phyloP scores from a whole-genome alignment of 2,113 vertebrate species.

The Scortum barcoo region DNA sequence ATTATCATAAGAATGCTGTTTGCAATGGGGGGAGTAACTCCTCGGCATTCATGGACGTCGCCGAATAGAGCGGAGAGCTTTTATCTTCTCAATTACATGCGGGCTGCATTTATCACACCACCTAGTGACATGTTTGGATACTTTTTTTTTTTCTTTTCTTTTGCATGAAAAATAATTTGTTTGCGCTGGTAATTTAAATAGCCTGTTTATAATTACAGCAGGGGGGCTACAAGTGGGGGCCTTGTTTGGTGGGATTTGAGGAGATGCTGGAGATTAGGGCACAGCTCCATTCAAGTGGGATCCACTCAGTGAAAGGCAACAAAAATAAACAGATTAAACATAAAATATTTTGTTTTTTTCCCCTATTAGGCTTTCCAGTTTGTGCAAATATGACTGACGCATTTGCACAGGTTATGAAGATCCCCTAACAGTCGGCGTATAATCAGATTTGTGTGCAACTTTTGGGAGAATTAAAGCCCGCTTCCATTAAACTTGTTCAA shows the following conservation, averaged over 20 bases:
- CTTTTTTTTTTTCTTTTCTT: conserved; percentile 61
- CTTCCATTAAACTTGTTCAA: neutral
- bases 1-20: conserved; percentile 87
- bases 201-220: conserved; percentile 49
- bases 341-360: neutral
- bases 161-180: conserved; percentile 55
- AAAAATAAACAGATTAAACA: conserved; percentile 6
- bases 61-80: conserved; percentile 70
- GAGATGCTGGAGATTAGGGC: conserved; percentile 2
- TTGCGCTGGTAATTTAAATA: conserved; percentile 47
- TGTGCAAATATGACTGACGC: neutral
- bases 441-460: neutral
- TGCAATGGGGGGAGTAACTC: conserved; percentile 72
- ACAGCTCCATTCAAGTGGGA: conserved; percentile 17
- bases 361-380: neutral
- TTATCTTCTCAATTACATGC: conserved; percentile 80
- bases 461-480: neutral
- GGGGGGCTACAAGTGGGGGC: neutral
- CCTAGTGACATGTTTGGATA: conserved; percentile 70
- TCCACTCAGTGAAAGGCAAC: conserved; percentile 11
- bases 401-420: neutral
- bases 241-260: neutral
- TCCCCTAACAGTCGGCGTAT: neutral
- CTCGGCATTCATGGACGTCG: conserved; percentile 75
- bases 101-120: conserved; percentile 69